Conservation (phyloP, 2,888 invertebrate species). For the Pardosa pseudoannulata region DNA sequence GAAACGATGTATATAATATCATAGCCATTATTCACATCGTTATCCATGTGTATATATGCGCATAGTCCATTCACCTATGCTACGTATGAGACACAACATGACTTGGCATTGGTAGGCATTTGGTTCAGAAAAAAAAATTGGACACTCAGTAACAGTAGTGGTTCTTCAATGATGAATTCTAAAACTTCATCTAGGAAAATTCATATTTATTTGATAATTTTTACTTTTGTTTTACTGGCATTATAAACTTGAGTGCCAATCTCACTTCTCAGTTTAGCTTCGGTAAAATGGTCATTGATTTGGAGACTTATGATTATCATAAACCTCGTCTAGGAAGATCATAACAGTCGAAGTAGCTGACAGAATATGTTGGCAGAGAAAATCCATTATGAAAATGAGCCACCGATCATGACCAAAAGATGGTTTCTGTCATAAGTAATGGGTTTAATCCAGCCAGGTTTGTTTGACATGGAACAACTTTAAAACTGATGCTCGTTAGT, state of each 20-base stretch:
- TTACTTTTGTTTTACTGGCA: not conserved
- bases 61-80: not conserved
- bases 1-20: constrained; percentile 1
- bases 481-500: too few species aligned
- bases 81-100: not conserved
- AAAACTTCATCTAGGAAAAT: not conserved
- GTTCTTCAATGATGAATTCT: not conserved
- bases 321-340: not conserved
- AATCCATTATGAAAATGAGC: not conserved
- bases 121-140: not conserved
- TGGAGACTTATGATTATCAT: not conserved
- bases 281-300: not conserved
- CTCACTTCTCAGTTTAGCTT: not conserved
- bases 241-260: not conserved
- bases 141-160: not conserved
- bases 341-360: not conserved
- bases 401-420: not conserved
- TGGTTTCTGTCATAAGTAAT: not conserved
- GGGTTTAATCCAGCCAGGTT: too few species aligned
- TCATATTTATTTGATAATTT: not conserved
- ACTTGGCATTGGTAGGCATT: not conserved
- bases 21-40: not conserved
- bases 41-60: not conserved
- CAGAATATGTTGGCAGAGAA: not conserved
- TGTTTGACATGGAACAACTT: too few species aligned